phyloP scores from a whole-genome alignment of 2,888 invertebrate species.

The Caenorhabditis uteleia region DNA sequence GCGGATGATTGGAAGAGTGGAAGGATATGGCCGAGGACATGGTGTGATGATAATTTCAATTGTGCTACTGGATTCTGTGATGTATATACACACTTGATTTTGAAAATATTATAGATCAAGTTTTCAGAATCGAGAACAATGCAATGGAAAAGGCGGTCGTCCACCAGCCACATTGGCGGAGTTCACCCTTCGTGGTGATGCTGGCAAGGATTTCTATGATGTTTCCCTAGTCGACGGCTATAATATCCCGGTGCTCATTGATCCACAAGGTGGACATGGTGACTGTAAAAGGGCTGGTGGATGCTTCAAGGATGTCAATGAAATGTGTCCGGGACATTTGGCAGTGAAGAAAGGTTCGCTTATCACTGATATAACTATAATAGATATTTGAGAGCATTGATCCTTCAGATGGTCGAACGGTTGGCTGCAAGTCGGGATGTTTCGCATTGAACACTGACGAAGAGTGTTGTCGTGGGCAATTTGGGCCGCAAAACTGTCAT shows the following conservation, averaged over 20 bases:
- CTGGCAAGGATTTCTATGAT: slow-evolving; percentile 72
- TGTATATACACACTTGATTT: background rate
- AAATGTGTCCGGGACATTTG: no score
- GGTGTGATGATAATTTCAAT: slow-evolving; percentile 51
- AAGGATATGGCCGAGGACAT: slow-evolving; percentile 54
- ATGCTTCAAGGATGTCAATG: no score
- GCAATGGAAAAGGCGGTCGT: slow-evolving; percentile 70
- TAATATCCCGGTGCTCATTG: slow-evolving; percentile 67
- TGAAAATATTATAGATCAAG: background rate
- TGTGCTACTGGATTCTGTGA: slow-evolving; percentile 55
- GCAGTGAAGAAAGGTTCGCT: no score
- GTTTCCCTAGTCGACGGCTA: slow-evolving; percentile 74
- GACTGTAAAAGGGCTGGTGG: no score
- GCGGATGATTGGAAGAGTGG: slow-evolving; percentile 48
- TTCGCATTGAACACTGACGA: no score
- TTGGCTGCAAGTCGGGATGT: no score
- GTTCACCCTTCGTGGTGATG: slow-evolving; percentile 70
- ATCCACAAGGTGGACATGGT: slow-evolving; percentile 22
- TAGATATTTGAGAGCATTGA: no score
- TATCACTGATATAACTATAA: no score
- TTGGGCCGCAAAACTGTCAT: no score
- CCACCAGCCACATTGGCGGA: slow-evolving; percentile 72
- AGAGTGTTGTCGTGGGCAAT: no score
- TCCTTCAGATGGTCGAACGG: no score
- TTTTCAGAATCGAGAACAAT: slow-evolving; percentile 32